phyloP scores from a whole-genome alignment of 1,140 invertebrate genomes.

The Aleiodes sp. region DNA sequence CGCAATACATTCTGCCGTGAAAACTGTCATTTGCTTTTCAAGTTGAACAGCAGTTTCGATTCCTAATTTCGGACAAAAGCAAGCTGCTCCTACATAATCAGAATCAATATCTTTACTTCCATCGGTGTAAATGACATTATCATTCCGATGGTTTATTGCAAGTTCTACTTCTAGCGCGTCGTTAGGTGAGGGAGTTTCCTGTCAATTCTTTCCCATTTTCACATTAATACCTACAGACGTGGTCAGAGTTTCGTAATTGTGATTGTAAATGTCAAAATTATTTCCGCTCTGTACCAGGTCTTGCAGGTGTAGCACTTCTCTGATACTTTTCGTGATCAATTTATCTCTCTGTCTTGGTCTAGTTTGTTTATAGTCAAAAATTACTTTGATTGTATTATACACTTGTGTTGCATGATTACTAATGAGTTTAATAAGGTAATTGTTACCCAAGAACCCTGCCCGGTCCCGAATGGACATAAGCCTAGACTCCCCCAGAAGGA shows the following conservation, averaged over 20 bases:
- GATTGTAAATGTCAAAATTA: neutral
- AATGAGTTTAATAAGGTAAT: neutral
- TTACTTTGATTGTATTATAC: neutral
- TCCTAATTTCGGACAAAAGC: neutral
- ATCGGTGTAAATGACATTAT: slow-evolving; percentile 19
- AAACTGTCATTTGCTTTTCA: neutral
- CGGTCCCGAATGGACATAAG: neutral
- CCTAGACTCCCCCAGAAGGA: slow-evolving; percentile 8
- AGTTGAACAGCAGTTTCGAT: neutral
- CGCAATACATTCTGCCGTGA: slow-evolving; percentile 19
- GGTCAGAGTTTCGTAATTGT: neutral
- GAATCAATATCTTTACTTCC: neutral
- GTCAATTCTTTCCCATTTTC: neutral
- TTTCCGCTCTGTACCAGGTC: neutral
- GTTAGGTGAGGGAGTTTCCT: neutral
- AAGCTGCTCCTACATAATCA: neutral
- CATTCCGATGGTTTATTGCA: neutral
- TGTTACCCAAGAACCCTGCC: neutral
- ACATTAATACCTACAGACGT: neutral
- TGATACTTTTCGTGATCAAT: neutral
- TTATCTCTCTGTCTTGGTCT: neutral
- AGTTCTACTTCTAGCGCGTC: neutral
- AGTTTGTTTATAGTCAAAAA: neutral
- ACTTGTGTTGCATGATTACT: neutral
- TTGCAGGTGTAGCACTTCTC: neutral